phyloP scores from a whole-genome alignment of 2,888 invertebrate genomes.

The Auanema freiburgensis region DNA sequence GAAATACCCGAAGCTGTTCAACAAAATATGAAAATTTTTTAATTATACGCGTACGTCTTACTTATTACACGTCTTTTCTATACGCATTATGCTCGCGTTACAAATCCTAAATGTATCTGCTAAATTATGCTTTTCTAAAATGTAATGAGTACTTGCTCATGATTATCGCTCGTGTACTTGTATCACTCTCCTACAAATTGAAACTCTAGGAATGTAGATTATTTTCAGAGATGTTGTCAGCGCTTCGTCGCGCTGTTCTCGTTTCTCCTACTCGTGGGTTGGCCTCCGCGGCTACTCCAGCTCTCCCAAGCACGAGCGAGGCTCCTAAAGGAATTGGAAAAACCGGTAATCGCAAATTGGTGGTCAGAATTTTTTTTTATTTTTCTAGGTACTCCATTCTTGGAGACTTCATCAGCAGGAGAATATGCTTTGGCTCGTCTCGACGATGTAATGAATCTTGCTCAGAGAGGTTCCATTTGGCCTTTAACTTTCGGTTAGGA shows the following conservation, averaged over 20 bases:
- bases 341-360: conserved; percentile 30
- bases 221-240: conserved; percentile 33
- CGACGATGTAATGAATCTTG: conserved; percentile 60
- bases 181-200: too few relatives aligned
- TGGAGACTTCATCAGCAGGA: conserved; percentile 50
- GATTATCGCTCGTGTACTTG: too few relatives aligned
- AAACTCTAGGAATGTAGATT: too few relatives aligned
- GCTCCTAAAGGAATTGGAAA: conserved; percentile 57
- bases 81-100: too few relatives aligned
- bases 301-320: conserved; percentile 33
- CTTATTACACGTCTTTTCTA: too few relatives aligned
- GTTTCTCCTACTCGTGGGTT: conserved; percentile 24
- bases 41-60: too few relatives aligned
- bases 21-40: too few relatives aligned
- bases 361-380: neutral
- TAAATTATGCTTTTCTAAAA: too few relatives aligned
- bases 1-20: too few relatives aligned
- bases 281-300: conserved; percentile 22
- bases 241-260: conserved; percentile 30
- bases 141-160: too few relatives aligned
- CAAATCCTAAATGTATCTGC: too few relatives aligned
- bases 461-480: conserved; percentile 79
- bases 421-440: conserved; percentile 62
- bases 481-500: conserved; percentile 94
- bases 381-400: conserved; percentile 55